Conservation (phyloP, 2,113 vertebrate species). For the Oncorhynchus gorbuscha region DNA sequence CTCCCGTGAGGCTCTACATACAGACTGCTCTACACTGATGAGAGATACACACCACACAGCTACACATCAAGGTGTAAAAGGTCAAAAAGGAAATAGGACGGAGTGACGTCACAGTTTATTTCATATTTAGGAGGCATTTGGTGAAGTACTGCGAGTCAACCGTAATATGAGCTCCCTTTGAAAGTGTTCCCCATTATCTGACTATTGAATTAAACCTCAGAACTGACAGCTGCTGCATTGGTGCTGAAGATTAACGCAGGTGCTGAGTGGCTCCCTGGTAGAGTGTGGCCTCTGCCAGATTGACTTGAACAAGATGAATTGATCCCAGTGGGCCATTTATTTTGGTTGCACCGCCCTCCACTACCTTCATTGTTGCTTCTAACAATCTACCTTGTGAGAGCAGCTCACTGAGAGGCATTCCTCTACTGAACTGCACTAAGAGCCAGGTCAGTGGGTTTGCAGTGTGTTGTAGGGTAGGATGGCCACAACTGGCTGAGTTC, state of each 20-base stretch:
- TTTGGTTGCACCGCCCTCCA: conserved; percentile 56
- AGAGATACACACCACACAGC: conserved; percentile 8
- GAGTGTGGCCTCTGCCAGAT: conserved; percentile 39
- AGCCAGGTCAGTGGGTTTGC: not conserved
- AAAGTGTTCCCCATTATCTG: conserved; percentile 36
- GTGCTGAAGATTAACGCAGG: conserved; percentile 54
- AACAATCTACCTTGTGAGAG: not conserved
- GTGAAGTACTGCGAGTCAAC: too few species aligned
- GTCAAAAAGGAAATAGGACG: too few species aligned
- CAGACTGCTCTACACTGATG: conserved; percentile 15
- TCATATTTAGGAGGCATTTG: too few species aligned
- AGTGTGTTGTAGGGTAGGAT: too few species aligned
- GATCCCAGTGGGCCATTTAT: conserved; percentile 71
- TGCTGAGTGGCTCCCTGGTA: conserved; percentile 48
- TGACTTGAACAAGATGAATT: conserved; percentile 68
- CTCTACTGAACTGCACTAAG: not conserved
- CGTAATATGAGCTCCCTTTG: conserved; percentile 6
- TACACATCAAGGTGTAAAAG: too few species aligned
- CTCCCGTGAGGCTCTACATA: conserved; percentile 15
- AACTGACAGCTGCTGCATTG: conserved; percentile 45
- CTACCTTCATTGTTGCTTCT: conserved; percentile 53
- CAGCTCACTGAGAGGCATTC: conserved; percentile 22
- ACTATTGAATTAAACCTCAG: conserved; percentile 36
- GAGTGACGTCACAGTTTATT: too few species aligned
- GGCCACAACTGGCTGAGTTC: too few species aligned